A percentile compares a stretch with the other conserved stretches of the same genome.
phyloP scores from a whole-genome alignment of 2,113 vertebrate species.

The Oncorhynchus clarkii region DNA sequence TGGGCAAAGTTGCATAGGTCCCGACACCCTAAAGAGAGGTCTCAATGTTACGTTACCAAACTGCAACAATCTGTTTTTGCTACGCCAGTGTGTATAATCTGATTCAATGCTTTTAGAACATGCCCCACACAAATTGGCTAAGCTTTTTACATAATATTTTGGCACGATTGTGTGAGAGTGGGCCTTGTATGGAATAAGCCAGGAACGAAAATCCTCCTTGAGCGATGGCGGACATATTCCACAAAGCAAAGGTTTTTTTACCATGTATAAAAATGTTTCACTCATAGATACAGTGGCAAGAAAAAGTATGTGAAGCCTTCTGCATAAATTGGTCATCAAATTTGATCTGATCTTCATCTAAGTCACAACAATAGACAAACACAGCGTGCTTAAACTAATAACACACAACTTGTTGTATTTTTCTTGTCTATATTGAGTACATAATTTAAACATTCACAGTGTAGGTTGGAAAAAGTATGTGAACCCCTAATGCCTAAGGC shows the following conservation, averaged over 20 bases:
- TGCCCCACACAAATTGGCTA: constrained; percentile 33
- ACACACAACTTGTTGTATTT: too few relatives aligned
- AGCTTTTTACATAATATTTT: constrained; percentile 55
- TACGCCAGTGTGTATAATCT: constrained; percentile 49
- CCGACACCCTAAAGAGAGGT: not conserved
- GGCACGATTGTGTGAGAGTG: constrained; percentile 17
- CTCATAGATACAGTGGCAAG: not conserved
- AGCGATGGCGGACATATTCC: constrained; percentile 17
- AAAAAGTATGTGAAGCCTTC: too few relatives aligned
- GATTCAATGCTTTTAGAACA: constrained; percentile 46
- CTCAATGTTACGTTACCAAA: not conserved
- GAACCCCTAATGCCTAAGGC: too few relatives aligned
- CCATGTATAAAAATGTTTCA: not conserved
- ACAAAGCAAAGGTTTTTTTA: constrained; percentile 1
- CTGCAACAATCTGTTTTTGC: constrained; percentile 43
- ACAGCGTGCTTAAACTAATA: too few relatives aligned
- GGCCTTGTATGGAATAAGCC: constrained; percentile 31
- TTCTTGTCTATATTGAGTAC: too few relatives aligned
- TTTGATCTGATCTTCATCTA: too few relatives aligned
- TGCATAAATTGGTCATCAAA: too few relatives aligned
- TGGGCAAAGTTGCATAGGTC: not conserved
- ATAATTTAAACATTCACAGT: too few relatives aligned
- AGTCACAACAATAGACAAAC: too few relatives aligned
- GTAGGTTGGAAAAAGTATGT: too few relatives aligned
- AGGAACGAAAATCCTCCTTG: constrained; percentile 32